Evolutionary conservation across 2,888 invertebrate genomes (phyloP), one percentile per base, ranked within the genome.

Genomic region (Melieria crassipennis): DNA sequence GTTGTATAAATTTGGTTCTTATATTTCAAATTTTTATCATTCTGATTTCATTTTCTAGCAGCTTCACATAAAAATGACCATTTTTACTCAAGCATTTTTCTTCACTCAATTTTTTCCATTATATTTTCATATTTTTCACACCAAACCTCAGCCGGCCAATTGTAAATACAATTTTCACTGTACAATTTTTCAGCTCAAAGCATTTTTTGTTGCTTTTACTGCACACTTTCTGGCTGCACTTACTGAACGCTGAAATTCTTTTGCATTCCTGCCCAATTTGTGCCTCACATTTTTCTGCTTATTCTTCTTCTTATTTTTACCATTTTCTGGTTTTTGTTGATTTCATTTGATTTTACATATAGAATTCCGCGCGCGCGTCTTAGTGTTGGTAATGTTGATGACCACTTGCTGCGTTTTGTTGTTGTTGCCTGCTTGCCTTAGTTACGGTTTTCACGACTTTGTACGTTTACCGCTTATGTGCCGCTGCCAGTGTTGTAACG

Each of bases 401-500:
- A 30, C 30, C 30, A 30, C 30, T 30, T 30, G 30, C 30, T 30
- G 30, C 30, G 30, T 50, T n/a, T n/a, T 52, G 6, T 30, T 30
- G 3, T 16, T 60, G 45, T 67, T 45, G 61, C 52, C 42, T 13
- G 50, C 62, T 46, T 46, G 61, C 50, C 30, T 30, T 30, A 30
- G 30, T 30, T 30, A 30, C 30, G 30, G 45, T 46, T 48, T 13
- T 61, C 65, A 68, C 71, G 67, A 62, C 58, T 62, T 50, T 58
- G 58, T 68, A 56, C 16, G 6, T 63, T 66, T 43, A 56, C 10
- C 56, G 65, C 55, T 60, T 61, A 48, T 63, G n/a, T 5, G 57
- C 13, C 66, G 57, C 52, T 74, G 70, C 69, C 65, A 16, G 69
- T 46, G 70, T 75, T 74, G 74, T 75, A 72, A 73, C 68, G 72